Percentiles rank a stretch among this genome's conserved stretches.
Conservation (phyloP, 2,113 vertebrate species). For the Pseudorhombus dupliciocellatus region DNA sequence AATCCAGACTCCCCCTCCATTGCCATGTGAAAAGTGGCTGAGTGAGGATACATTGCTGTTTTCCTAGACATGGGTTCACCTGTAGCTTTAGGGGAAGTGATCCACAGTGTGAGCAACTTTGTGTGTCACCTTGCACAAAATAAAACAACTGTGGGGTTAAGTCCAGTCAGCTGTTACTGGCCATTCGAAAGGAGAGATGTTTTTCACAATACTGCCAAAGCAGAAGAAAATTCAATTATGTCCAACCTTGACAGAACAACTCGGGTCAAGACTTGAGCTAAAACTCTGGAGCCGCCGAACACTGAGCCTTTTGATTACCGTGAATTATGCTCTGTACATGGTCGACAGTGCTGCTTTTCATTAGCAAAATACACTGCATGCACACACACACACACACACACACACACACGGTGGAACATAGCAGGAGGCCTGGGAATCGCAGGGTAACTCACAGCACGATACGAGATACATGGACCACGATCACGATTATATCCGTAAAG, state of each 20-base stretch:
- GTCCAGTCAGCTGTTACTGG: slow-evolving; percentile 8
- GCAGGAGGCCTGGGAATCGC: background rate
- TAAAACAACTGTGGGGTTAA: background rate
- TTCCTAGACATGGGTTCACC: background rate
- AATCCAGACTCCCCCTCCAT: background rate
- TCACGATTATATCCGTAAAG: background rate
- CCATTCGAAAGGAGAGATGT: slow-evolving; percentile 13
- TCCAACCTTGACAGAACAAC: slow-evolving; percentile 67
- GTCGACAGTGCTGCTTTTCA: slow-evolving; percentile 82
- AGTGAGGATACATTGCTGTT: background rate
- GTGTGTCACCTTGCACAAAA: slow-evolving; percentile 1
- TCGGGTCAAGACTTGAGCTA: slow-evolving; percentile 27
- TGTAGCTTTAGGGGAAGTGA: background rate
- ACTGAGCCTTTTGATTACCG: slow-evolving; percentile 77
- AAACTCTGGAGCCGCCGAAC: slow-evolving; percentile 65
- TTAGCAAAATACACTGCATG: slow-evolving; percentile 47
- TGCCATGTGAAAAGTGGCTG: background rate
- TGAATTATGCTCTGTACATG: slow-evolving; percentile 70
- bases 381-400: slow-evolving; percentile 14
- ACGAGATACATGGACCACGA: background rate
- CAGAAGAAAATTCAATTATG: slow-evolving; percentile 67
- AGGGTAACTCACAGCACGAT: background rate
- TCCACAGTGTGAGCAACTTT: background rate
- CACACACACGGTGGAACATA: slow-evolving; percentile 22
- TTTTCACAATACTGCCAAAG: slow-evolving; percentile 39